Conservation (phyloP, 2,888 invertebrate species). For the Megalurothrips usitatus region DNA sequence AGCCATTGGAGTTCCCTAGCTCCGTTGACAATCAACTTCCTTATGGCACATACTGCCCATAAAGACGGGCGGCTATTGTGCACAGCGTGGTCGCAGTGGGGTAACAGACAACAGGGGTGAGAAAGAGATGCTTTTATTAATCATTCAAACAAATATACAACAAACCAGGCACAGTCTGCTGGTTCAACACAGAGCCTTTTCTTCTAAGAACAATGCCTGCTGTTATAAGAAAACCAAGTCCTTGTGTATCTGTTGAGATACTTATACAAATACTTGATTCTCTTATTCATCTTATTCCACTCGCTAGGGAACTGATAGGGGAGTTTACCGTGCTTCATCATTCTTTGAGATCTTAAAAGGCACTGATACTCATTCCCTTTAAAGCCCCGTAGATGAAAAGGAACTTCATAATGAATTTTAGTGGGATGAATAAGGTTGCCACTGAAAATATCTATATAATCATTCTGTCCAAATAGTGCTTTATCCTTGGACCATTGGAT, state of each 20-base stretch:
- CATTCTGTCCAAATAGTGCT: slow-evolving; percentile 91
- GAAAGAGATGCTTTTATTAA: background rate
- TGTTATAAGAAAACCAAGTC: slow-evolving; percentile 50
- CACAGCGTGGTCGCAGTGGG: background rate
- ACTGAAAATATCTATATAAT: slow-evolving; percentile 94
- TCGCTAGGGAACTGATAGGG: slow-evolving; percentile 67
- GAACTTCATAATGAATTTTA: slow-evolving; percentile 76
- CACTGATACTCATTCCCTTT: slow-evolving; percentile 80
- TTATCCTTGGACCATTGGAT: slow-evolving; percentile 70
- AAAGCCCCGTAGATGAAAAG: slow-evolving; percentile 85
- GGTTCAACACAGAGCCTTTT: no score
- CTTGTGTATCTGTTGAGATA: slow-evolving; percentile 77
- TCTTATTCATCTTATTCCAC: slow-evolving; percentile 69
- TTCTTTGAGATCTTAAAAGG: slow-evolving; percentile 66
- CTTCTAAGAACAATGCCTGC: background rate
- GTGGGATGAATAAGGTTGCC: slow-evolving; percentile 76
- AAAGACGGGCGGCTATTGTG: background rate
- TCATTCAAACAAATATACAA: background rate
- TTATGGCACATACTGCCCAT: no score
- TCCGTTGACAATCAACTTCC: no score
- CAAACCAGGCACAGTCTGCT: background rate
- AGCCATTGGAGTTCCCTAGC: no score
- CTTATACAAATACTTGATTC: slow-evolving; percentile 68
- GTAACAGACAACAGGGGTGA: background rate
- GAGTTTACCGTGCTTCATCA: slow-evolving; percentile 55